These are phyloP conservation scores for Carapus acus DNA, from an alignment of 2,797 vertebrate species.

Conservation along the genomic window DNA sequence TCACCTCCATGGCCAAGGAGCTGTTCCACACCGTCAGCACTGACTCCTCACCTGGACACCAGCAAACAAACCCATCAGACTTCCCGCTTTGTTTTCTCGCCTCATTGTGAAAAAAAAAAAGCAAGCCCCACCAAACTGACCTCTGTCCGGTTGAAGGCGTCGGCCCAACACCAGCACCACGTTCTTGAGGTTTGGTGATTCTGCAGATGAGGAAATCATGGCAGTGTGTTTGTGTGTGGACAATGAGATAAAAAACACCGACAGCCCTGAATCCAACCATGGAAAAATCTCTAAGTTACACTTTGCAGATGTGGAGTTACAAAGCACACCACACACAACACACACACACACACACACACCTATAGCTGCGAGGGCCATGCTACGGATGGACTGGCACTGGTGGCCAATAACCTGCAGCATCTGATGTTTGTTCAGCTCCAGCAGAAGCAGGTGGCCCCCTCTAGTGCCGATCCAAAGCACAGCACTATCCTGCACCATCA, in stretches of 20 bases:
- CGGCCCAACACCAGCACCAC: constrained; percentile 84
- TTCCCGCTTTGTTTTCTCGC: too few relatives aligned
- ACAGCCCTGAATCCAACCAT: too few relatives aligned
- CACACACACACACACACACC: constrained; percentile 60
- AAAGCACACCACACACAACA: too few relatives aligned
- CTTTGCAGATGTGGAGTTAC: too few relatives aligned
- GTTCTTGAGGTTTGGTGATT: constrained; percentile 77
- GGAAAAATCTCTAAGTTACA: too few relatives aligned
- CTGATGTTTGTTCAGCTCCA: constrained; percentile 82
- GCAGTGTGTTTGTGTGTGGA: too few relatives aligned
- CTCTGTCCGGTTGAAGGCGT: constrained; percentile 57
- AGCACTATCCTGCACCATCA: constrained; percentile 83
- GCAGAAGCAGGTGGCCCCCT: constrained; percentile 83
- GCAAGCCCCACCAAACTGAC: constrained; percentile 64
- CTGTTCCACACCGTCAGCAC: constrained; percentile 85
- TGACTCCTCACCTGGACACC: constrained; percentile 76
- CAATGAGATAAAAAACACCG: too few relatives aligned
- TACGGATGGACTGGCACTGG: constrained; percentile 77
- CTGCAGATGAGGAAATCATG: constrained; percentile 54
- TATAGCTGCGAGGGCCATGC: constrained; percentile 74
- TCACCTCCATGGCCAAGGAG: constrained; percentile 82
- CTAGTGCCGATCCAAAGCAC: constrained; percentile 90
- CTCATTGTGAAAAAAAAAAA: background rate
- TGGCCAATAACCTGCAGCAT: constrained; percentile 75
- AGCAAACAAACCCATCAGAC: constrained; percentile 15